A percentile compares a stretch with the other conserved stretches of the same genome.
These are phyloP conservation scores for Eurytoma adleriae DNA, from an alignment of 2,888 invertebrate species.

Conservation along the genomic window DNA sequence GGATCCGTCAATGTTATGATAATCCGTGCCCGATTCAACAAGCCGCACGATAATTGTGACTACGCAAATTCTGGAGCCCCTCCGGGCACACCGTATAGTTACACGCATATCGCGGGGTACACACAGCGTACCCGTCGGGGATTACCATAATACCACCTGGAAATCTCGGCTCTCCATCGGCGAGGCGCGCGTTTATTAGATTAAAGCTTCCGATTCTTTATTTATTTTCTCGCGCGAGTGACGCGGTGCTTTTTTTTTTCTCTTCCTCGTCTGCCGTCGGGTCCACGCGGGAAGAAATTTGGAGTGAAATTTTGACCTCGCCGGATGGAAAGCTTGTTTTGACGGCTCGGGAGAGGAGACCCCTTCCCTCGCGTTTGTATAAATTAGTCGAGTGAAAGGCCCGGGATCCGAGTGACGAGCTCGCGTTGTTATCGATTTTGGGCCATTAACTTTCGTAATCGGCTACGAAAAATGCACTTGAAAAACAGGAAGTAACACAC, in stretches of 20 bases:
- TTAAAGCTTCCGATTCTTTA: conserved; percentile 48
- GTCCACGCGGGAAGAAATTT: background rate
- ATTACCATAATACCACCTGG: conserved; percentile 55
- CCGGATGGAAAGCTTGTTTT: background rate
- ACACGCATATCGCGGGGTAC: conserved; percentile 49
- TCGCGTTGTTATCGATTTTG: too few relatives aligned
- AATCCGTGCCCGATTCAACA: conserved; percentile 51
- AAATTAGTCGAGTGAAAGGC: too few relatives aligned
- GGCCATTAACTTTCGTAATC: too few relatives aligned
- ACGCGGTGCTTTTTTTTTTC: conserved; percentile 22
- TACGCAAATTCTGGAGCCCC: conserved; percentile 49
- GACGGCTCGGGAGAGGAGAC: background rate
- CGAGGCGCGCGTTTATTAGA: conserved; percentile 47
- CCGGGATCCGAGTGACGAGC: too few relatives aligned
- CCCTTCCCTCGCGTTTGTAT: too few relatives aligned
- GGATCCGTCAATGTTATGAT: conserved; percentile 54
- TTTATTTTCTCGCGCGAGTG: conserved; percentile 29
- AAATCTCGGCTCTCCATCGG: conserved; percentile 45
- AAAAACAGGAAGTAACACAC: too few relatives aligned
- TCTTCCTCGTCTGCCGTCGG: background rate
- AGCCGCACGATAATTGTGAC: conserved; percentile 52
- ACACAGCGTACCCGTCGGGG: conserved; percentile 20
- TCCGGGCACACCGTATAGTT: conserved; percentile 1
- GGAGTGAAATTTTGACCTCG: conserved; percentile 7
- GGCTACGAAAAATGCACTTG: too few relatives aligned